Conservation (phyloP, 2,797 vertebrate species). For the Octomys mimax region DNA sequence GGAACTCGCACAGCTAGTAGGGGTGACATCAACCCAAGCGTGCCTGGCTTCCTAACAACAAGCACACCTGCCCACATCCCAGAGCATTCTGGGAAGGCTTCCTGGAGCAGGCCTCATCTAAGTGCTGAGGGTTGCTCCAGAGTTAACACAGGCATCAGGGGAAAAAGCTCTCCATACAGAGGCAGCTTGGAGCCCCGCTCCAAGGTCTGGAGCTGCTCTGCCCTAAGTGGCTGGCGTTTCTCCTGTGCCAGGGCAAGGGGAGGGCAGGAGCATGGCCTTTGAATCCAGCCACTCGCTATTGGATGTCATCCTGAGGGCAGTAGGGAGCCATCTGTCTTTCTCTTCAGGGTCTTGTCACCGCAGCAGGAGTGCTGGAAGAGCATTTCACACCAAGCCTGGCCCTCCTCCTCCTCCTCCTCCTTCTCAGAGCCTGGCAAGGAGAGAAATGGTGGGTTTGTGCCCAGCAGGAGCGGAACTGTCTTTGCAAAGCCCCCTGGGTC, state of each 20-base stretch:
- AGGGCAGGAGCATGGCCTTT: neutral
- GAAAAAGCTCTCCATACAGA: neutral
- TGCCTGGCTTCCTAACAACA: neutral
- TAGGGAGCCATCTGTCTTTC: constrained; percentile 69
- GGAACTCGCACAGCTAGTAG: neutral
- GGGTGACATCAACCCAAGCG: neutral
- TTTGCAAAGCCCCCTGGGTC: constrained; percentile 37
- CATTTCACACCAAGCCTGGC: constrained; percentile 52
- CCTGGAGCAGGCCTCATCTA: constrained; percentile 10
- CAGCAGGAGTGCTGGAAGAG: constrained; percentile 64
- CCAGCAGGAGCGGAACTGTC: constrained; percentile 53
- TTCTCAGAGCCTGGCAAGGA: neutral
- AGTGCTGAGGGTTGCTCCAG: neutral
- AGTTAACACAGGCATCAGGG: neutral
- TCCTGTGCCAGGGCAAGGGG: neutral
- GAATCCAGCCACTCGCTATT: neutral
- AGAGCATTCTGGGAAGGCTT: constrained; percentile 48
- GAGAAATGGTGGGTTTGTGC: constrained; percentile 58
- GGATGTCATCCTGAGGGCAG: constrained; percentile 57
- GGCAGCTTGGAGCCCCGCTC: neutral
- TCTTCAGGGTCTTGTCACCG: constrained; percentile 24
- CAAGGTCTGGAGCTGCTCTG: neutral
- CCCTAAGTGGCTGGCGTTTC: neutral
- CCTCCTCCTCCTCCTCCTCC: constrained; percentile 52
- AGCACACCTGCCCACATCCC: neutral